These are phyloP conservation scores for Meloe dianella DNA, from an alignment of 2,888 invertebrate species.

Conservation along the genomic window DNA sequence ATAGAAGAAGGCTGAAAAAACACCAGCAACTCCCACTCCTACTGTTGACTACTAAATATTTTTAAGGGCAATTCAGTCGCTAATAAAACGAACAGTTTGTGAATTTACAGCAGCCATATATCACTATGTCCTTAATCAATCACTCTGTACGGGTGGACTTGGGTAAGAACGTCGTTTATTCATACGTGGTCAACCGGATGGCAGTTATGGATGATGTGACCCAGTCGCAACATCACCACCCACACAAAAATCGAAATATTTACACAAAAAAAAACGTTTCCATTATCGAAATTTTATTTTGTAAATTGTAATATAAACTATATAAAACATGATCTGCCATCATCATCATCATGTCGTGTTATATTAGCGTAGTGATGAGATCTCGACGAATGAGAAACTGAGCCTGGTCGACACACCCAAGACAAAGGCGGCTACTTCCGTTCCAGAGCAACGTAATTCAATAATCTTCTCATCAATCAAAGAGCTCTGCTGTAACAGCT, in stretches of 20 bases:
- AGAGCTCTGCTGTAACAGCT: slow-evolving; percentile 21
- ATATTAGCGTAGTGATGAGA: slow-evolving; percentile 24
- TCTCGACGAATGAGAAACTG: slow-evolving; percentile 47
- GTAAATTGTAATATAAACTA: too few relatives aligned
- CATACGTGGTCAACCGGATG: slow-evolving; percentile 54
- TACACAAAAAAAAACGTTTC: background rate
- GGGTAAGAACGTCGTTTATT: slow-evolving; percentile 46
- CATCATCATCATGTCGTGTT: slow-evolving; percentile 9
- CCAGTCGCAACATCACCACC: background rate
- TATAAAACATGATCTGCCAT: too few relatives aligned
- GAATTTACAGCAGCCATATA: slow-evolving; percentile 48
- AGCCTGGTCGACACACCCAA: slow-evolving; percentile 51
- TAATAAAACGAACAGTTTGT: slow-evolving; percentile 50
- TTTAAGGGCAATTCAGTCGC: slow-evolving; percentile 44
- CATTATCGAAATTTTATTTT: background rate
- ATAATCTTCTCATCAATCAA: slow-evolving; percentile 52
- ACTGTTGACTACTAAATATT: slow-evolving; percentile 21
- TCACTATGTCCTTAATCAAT: slow-evolving; percentile 49
- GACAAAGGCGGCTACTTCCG: slow-evolving; percentile 55
- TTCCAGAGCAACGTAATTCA: slow-evolving; percentile 47
- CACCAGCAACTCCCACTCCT: background rate
- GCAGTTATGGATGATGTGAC: slow-evolving; percentile 49
- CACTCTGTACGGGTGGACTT: slow-evolving; percentile 38
- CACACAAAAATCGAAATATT: background rate
- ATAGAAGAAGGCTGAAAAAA: too few relatives aligned